These are phyloP conservation scores for Copidosoma aretas DNA, from an alignment of 2,888 invertebrate genomes.

Conservation along the genomic window DNA sequence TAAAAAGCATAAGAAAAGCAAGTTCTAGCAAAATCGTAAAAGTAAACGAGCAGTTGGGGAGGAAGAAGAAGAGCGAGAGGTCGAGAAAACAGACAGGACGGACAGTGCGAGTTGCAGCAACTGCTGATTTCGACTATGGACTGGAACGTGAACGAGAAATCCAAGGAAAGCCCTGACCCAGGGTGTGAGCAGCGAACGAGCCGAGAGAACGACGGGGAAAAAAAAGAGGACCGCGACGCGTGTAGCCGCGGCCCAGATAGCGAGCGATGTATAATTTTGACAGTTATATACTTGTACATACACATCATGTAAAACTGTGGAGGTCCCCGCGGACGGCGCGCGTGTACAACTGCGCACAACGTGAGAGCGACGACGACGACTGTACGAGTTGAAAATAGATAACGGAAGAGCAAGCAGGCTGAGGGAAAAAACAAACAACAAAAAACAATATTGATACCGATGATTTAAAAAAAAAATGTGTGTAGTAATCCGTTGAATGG, in stretches of 20 bases:
- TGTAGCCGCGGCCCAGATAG: no score
- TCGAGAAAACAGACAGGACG: no score
- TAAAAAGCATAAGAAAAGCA: not conserved
- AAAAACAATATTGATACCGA: not conserved
- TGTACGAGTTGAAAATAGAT: no score
- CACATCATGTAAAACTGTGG: slow-evolving; percentile 43
- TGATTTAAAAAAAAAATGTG: no score
- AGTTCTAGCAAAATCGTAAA: not conserved
- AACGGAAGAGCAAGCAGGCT: not conserved
- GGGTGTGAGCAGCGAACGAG: slow-evolving; percentile 13
- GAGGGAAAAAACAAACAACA: not conserved
- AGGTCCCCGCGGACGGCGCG: slow-evolving; percentile 58
- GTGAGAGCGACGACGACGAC: slow-evolving; percentile 35
- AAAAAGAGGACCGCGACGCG: no score
- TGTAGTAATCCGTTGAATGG: no score
- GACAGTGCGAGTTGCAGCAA: no score
- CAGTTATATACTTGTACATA: slow-evolving; percentile 58
- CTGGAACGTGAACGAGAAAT: not conserved
- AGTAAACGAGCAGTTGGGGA: not conserved
- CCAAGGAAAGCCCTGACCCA: no score
- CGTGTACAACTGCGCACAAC: slow-evolving; percentile 56
- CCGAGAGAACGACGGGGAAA: slow-evolving; percentile 3
- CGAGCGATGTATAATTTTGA: slow-evolving; percentile 37
- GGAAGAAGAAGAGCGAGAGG: not conserved
- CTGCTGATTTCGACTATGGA: no score